Base-by-base conservation (phyloP, 1,140 invertebrate genomes). In the Euura saliciscinereae region DNA sequence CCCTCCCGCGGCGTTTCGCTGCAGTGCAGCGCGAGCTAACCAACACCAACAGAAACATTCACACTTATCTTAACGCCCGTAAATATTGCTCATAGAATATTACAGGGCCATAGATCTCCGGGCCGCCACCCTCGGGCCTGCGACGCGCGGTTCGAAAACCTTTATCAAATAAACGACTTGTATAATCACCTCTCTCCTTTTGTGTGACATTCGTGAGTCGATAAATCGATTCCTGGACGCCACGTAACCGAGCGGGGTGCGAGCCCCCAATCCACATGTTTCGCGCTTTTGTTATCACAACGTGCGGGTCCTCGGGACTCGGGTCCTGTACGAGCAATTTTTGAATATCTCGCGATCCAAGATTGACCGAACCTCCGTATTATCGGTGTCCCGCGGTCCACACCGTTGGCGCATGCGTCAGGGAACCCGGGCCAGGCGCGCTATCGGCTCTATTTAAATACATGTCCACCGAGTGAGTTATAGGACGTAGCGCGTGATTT, bases 21-120 rank as follows among this genome's bases (percentile, higher is more conserved):
- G 71, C 75, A 28, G 28, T 28, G 28, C 28, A 1, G 28, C 28
- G 28, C 28, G 28, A 28, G 28, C 28, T 28, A 28, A 28, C 28
- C 28, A 28, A 28, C 28, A 73, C 73, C 75, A 76, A 68, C 74
- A 78, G 78, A 82, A 84, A 83, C 82, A 81, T 82, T 85, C 79
- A 79, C 80, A 85, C 80, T 85, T 85, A 85, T 85, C 82, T 82
- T 76, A 71, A 77, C 74, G 76, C 71, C 79, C 82, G 79, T 85
- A 85, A 85, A 85, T 85, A 85, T 85, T 82, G 81, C 82, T 84
- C 81, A 83, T 84, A 83, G 83, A 84, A 84, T 85, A 85, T 84
- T 82, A 82, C 79, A 75, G 78, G 76, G 76, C 79, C 81, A 82
- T 84, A 83, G 83, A 84, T 84, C 82, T 82, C 76, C 70, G 73